A percentile compares a stretch with the other conserved stretches of the same genome.
Conservation (phyloP, 2,113 vertebrate species). For the Variabilichromis moorii region DNA sequence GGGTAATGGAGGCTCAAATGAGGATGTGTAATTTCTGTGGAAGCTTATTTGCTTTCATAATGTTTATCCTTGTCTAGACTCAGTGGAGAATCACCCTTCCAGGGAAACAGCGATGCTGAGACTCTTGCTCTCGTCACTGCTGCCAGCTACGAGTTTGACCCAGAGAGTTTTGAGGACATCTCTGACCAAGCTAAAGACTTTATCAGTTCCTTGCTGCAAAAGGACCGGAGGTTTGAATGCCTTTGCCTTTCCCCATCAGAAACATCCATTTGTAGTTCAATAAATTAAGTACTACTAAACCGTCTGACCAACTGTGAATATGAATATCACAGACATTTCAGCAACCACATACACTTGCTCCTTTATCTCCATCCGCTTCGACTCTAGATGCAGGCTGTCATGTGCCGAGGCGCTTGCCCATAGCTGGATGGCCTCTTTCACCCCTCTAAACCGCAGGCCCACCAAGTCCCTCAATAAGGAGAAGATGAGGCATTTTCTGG, state of each 20-base stretch:
- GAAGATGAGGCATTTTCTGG: conserved; percentile 78
- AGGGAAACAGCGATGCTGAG: conserved; percentile 75
- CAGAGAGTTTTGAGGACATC: conserved; percentile 77
- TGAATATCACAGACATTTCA: not conserved
- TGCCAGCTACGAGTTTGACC: conserved; percentile 72
- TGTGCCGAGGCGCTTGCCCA: conserved; percentile 72
- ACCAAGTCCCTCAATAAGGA: conserved; percentile 75
- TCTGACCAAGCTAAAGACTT: conserved; percentile 81
- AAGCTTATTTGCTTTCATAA: not conserved
- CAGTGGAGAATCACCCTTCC: conserved; percentile 83
- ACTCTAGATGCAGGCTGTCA: conserved; percentile 68
- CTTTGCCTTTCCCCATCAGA: not conserved
- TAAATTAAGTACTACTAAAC: not conserved
- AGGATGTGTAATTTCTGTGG: not conserved
- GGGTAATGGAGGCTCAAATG: not conserved
- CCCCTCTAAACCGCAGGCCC: conserved; percentile 28
- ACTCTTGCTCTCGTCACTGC: conserved; percentile 74
- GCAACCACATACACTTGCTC: not conserved
- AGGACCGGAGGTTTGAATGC: conserved; percentile 64
- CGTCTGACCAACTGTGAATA: not conserved
- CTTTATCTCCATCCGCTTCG: not conserved
- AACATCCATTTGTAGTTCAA: not conserved
- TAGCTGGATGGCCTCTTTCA: conserved; percentile 75
- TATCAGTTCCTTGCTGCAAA: conserved; percentile 75
- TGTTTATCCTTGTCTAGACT: conserved; percentile 57